Evolutionary conservation across 2,113 vertebrate species (phyloP).

Genomic region (Heterochromis multidens): DNA sequence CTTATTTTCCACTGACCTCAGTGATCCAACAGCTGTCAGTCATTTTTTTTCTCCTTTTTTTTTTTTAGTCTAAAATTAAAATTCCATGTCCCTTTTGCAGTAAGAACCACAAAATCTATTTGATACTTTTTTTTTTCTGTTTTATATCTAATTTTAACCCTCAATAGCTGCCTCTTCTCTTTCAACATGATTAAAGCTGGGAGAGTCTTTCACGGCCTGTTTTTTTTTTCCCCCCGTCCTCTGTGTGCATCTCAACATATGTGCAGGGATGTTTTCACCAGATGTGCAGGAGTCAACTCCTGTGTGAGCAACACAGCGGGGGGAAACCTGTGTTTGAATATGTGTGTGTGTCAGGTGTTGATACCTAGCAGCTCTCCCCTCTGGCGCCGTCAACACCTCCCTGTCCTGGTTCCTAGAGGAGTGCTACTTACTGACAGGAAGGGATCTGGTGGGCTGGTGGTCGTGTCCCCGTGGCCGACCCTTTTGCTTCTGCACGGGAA

Average conservation of each 20-base stretch:
- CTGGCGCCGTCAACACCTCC: slow-evolving; percentile 15
- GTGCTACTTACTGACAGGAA: slow-evolving; percentile 39
- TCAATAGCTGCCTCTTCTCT: not conserved
- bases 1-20: slow-evolving; percentile 19
- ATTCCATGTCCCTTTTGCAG: slow-evolving; percentile 1
- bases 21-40: slow-evolving; percentile 64
- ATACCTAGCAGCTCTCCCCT: slow-evolving; percentile 16
- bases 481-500: not conserved
- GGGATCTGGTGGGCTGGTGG: slow-evolving; percentile 35
- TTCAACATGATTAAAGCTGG: slow-evolving; percentile 45
- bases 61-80: slow-evolving; percentile 25
- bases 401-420: slow-evolving; percentile 4
- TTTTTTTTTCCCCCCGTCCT: not conserved
- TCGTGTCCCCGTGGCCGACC: slow-evolving; percentile 10
- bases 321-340: not conserved
- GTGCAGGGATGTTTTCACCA: slow-evolving; percentile 32
- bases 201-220: not conserved
- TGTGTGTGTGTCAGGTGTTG: slow-evolving; percentile 35
- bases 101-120: slow-evolving; percentile 16
- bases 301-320: not conserved
- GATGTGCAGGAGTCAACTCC: slow-evolving; percentile 33
- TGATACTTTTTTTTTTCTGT: slow-evolving; percentile 1
- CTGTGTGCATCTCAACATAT: slow-evolving; percentile 1
- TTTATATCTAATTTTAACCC: slow-evolving; percentile 20
- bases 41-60: slow-evolving; percentile 44